These are phyloP conservation scores for Alosa sapidissima DNA, from an alignment of 2,797 vertebrate species.

Conservation along the genomic window DNA sequence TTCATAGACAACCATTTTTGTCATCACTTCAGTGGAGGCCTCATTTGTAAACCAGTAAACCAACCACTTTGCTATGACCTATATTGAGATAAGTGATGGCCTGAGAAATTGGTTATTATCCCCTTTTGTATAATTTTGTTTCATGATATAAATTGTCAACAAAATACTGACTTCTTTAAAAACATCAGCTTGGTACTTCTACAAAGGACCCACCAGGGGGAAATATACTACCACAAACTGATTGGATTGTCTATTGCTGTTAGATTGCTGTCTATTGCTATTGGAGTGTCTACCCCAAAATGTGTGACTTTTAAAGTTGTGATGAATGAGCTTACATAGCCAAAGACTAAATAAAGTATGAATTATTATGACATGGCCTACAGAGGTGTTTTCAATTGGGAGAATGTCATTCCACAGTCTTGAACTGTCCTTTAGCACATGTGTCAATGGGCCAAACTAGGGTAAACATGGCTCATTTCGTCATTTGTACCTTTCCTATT, in stretches of 20 bases:
- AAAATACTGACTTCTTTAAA: neutral
- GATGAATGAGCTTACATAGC: neutral
- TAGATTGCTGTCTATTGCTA: no score
- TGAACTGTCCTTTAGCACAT: neutral
- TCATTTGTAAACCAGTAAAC: neutral
- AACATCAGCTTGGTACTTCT: neutral
- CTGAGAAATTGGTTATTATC: neutral
- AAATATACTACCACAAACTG: neutral
- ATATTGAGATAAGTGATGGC: neutral
- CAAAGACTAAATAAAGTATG: neutral
- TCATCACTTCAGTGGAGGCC: neutral
- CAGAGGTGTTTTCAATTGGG: neutral
- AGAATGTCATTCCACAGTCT: neutral
- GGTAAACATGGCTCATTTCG: neutral
- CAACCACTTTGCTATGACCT: neutral
- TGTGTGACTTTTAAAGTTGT: neutral
- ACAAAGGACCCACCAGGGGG: neutral
- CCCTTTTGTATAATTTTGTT: neutral
- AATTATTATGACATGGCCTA: neutral
- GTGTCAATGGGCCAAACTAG: no score
- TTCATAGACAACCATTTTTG: neutral
- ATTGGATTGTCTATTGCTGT: neutral
- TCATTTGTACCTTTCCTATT: neutral
- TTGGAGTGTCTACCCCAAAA: neutral
- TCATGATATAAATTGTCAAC: neutral